These are phyloP conservation scores for Papilio dardanus DNA, from an alignment of 1,140 invertebrate genomes.

Conservation along the genomic window DNA sequence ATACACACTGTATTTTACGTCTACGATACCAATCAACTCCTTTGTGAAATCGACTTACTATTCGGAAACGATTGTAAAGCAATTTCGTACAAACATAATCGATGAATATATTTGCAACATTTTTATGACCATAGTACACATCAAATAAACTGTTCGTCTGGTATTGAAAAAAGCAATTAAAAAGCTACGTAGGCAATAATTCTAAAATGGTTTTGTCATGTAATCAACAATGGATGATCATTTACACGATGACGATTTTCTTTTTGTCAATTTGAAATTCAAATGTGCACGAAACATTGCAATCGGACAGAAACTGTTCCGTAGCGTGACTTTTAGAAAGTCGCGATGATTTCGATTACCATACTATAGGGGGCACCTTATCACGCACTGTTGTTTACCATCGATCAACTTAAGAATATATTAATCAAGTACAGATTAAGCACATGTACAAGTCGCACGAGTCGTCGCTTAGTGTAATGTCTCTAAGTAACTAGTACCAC, in stretches of 20 bases:
- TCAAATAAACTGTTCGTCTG: no score
- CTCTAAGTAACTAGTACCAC: neutral
- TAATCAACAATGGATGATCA: neutral
- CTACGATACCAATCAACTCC: neutral
- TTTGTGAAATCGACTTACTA: neutral
- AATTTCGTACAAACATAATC: neutral
- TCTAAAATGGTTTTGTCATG: neutral
- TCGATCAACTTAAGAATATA: neutral
- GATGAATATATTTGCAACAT: neutral
- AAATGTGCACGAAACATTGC: constrained; percentile 35
- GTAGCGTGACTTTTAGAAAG: constrained; percentile 24
- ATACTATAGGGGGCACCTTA: constrained; percentile 25
- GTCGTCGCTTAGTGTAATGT: no score
- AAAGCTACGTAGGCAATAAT: neutral
- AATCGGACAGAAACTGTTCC: constrained; percentile 21
- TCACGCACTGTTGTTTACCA: constrained; percentile 1
- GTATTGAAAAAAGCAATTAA: no score
- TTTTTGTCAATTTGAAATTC: constrained; percentile 28
- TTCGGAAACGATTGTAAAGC: neutral
- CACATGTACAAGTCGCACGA: no score
- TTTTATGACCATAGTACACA: no score
- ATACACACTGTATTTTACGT: neutral
- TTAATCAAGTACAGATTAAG: neutral
- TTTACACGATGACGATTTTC: constrained; percentile 18
- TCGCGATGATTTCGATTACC: constrained; percentile 27